Evolutionary conservation across 2,888 invertebrate genomes (phyloP).

Genomic region (Amorpha juglandis): DNA sequence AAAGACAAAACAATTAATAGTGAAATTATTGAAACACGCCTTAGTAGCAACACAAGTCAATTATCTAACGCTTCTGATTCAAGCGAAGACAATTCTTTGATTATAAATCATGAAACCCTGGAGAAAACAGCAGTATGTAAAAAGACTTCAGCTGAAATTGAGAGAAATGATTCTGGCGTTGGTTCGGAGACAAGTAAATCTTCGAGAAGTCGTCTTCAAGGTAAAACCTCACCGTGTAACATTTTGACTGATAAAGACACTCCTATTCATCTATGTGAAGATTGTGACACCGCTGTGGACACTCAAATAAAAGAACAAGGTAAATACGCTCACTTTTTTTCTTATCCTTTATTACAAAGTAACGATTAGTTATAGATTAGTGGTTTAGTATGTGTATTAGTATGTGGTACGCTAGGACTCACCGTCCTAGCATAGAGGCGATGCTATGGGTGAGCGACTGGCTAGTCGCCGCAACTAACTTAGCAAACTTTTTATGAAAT

Average conservation of each 20-base stretch:
- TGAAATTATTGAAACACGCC: constrained; percentile 66
- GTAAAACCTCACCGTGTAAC: constrained; percentile 78
- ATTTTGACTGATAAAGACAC: constrained; percentile 82
- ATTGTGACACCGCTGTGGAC: constrained; percentile 93
- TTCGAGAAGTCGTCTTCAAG: constrained; percentile 90
- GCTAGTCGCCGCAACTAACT: too few relatives aligned
- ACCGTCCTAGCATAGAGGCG: too few relatives aligned
- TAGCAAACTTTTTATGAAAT: too few relatives aligned
- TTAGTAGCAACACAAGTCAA: constrained; percentile 89
- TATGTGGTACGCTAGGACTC: too few relatives aligned
- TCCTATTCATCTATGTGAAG: constrained; percentile 90
- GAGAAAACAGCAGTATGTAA: constrained; percentile 84
- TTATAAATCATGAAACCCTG: constrained; percentile 83
- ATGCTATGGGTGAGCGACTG: too few relatives aligned
- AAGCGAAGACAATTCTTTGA: constrained; percentile 91
- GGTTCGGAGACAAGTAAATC: constrained; percentile 96
- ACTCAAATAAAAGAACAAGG: constrained; percentile 89
- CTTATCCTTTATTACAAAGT: too few relatives aligned
- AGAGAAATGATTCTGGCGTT: constrained; percentile 96
- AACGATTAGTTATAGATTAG: too few relatives aligned
- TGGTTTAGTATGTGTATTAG: too few relatives aligned
- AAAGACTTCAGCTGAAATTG: constrained; percentile 89
- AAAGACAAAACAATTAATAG: constrained; percentile 84
- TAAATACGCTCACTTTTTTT: constrained; percentile 34
- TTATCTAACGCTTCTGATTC: constrained; percentile 93